A percentile compares a stretch with the other conserved stretches of the same genome.
These are phyloP conservation scores for Brachionus angularis DNA, from an alignment of 1,140 invertebrate species.

Conservation along the genomic window DNA sequence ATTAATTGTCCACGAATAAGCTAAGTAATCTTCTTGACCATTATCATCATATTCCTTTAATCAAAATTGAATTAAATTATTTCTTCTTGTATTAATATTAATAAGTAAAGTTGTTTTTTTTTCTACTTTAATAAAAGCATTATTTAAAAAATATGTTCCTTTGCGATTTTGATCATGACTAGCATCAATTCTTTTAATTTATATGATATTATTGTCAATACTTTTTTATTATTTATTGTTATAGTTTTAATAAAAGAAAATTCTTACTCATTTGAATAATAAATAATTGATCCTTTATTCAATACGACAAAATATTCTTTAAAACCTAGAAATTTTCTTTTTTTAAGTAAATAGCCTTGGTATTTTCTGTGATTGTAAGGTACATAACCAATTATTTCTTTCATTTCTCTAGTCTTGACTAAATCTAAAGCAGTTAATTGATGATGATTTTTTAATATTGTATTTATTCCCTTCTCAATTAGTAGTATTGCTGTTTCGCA, in stretches of 20 bases:
- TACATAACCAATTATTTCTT: conserved; percentile 47
- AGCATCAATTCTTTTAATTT: conserved; percentile 67
- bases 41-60: conserved; percentile 41
- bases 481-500: conserved; percentile 66
- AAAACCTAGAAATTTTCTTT: conserved; percentile 34
- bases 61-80: conserved; percentile 19
- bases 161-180: conserved; percentile 62
- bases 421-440: conserved; percentile 62
- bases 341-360: conserved; percentile 28
- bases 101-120: no score
- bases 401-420: conserved; percentile 64
- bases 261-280: conserved; percentile 40
- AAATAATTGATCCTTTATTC: conserved; percentile 21
- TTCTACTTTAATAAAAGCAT: conserved; percentile 60
- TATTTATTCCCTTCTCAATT: conserved; percentile 63
- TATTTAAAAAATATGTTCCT: conserved; percentile 67
- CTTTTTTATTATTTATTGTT: no score
- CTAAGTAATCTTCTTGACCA: conserved; percentile 19
- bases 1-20: conserved; percentile 39
- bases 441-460: conserved; percentile 56
- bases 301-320: conserved; percentile 41
- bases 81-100: conserved; percentile 21
- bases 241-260: background rate
- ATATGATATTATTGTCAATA: no score
- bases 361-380: conserved; percentile 27